phyloP scores from a whole-genome alignment of 2,797 vertebrate genomes.

The Enteromius viviparus region DNA sequence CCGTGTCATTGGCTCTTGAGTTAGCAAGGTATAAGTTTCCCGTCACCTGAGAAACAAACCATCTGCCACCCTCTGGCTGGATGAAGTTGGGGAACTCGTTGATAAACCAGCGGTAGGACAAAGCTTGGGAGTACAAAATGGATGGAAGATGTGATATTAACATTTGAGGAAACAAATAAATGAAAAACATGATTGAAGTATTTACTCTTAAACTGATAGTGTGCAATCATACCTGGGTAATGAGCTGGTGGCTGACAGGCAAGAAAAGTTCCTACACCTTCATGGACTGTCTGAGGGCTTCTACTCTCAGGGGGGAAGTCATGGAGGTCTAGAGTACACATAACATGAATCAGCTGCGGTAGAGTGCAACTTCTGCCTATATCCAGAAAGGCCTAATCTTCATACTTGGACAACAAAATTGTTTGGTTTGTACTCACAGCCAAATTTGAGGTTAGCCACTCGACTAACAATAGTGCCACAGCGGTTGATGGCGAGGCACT shows the following conservation, averaged over 20 bases:
- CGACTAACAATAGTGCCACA: slow-evolving; percentile 91
- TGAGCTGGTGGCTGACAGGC: slow-evolving; percentile 91
- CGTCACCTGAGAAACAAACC: slow-evolving; percentile 93
- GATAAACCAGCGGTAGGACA: slow-evolving; percentile 94
- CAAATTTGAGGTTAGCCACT: slow-evolving; percentile 90
- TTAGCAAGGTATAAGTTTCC: slow-evolving; percentile 93
- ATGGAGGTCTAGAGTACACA: slow-evolving; percentile 82
- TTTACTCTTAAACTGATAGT: neutral
- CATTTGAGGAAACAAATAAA: neutral
- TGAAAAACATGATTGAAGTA: neutral
- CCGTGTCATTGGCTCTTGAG: slow-evolving; percentile 86
- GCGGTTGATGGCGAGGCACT: slow-evolving; percentile 91
- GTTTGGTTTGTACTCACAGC: slow-evolving; percentile 85
- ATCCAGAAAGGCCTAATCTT: neutral
- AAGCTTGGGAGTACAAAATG: slow-evolving; percentile 70
- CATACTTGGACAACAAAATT: neutral
- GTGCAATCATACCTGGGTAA: slow-evolving; percentile 86
- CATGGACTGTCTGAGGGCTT: slow-evolving; percentile 85
- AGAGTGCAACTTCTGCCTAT: neutral
- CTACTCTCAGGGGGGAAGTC: slow-evolving; percentile 91
- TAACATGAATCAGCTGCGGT: neutral
- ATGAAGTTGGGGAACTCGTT: slow-evolving; percentile 96
- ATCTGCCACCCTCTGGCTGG: slow-evolving; percentile 78
- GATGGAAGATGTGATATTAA: slow-evolving; percentile 8
- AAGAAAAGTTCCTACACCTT: slow-evolving; percentile 87